phyloP scores from a whole-genome alignment of 2,113 vertebrate genomes.

The Barnardius zonarius region DNA sequence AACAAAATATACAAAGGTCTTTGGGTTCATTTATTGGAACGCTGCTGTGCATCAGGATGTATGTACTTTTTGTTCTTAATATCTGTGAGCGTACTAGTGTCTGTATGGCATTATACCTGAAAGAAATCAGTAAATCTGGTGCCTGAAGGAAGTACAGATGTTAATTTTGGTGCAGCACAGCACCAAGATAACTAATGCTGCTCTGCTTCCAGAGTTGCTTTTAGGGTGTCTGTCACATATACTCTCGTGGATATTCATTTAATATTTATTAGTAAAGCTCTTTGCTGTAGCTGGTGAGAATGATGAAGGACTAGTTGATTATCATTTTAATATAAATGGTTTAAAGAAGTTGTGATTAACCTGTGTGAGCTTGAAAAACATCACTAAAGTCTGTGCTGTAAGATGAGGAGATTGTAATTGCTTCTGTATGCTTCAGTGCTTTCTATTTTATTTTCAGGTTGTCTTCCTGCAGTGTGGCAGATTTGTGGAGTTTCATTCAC shows the following conservation, averaged over 20 bases:
- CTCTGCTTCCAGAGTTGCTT: not conserved
- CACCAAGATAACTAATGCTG: not conserved
- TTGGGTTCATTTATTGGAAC: not conserved
- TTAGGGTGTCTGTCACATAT: not conserved
- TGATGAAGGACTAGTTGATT: not conserved
- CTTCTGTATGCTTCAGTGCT: not conserved
- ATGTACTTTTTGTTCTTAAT: not conserved
- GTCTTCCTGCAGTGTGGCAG: slow-evolving; percentile 90
- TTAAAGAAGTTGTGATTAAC: not conserved
- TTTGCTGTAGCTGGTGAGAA: not conserved
- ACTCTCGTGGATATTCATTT: not conserved
- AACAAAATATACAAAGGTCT: not conserved
- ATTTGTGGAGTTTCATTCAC: slow-evolving; percentile 94
- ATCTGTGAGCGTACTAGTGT: not conserved
- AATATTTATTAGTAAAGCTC: not conserved
- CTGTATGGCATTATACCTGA: not conserved
- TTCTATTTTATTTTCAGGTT: slow-evolving; percentile 75
- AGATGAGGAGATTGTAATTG: not conserved
- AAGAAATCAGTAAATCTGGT: not conserved
- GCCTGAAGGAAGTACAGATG: not conserved
- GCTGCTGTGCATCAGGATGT: accelerated
- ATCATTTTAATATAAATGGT: not conserved
- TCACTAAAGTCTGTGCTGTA: not conserved
- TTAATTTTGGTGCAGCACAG: not conserved
- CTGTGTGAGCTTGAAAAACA: not conserved